Evolutionary conservation across 2,113 vertebrate species (phyloP), one percentile per base, ranked within the genome.

Genomic region (Paedocypris sp.): DNA sequence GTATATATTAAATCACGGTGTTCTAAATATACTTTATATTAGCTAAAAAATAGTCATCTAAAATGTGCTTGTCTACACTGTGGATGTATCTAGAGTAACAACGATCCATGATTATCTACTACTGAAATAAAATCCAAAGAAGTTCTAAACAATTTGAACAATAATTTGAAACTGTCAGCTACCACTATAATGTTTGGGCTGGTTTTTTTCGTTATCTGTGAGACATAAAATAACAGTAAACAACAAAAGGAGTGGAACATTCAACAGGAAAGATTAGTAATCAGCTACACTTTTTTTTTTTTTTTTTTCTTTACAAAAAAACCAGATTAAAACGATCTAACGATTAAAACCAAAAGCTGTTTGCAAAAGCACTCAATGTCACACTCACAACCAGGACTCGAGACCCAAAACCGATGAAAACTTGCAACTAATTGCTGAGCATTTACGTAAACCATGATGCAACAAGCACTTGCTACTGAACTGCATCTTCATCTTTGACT

Each of bases 381-480:
- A n/a, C n/a, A n/a, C n/a, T n/a, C n/a, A n/a, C n/a, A n/a, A n/a
- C n/a, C n/a, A n/a, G n/a, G n/a, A n/a, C n/a, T n/a, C n/a, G n/a
- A n/a, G n/a, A n/a, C n/a, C n/a, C n/a, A n/a, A n/a, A n/a, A n/a
- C n/a, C n/a, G n/a, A n/a, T n/a, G n/a, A n/a, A 41, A 41, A 39
- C 15, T 28, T 15, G 4, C 35, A 41, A 22, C 23, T 29, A 36
- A 56, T 56, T 41, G 35, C 29, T 19, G 2, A 39, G 35, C 36
- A 29, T 4, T 25, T 41, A 7, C 18, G 11, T 36, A 64, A 53
- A 54, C 50, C n/a, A 64, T 11, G 51, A 36, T 19, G 29, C 31
- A 36, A 36, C 12, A 15, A 35, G 18, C 38, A n/a, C 23, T 6
- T 19, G 31, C 60, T 63, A 63, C 61, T 54, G 61, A 25, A 25